Evolutionary conservation across 2,888 invertebrate genomes (phyloP), one percentile per base, ranked within the genome.

Genomic region (Hirtodrosophila trivittata): DNA sequence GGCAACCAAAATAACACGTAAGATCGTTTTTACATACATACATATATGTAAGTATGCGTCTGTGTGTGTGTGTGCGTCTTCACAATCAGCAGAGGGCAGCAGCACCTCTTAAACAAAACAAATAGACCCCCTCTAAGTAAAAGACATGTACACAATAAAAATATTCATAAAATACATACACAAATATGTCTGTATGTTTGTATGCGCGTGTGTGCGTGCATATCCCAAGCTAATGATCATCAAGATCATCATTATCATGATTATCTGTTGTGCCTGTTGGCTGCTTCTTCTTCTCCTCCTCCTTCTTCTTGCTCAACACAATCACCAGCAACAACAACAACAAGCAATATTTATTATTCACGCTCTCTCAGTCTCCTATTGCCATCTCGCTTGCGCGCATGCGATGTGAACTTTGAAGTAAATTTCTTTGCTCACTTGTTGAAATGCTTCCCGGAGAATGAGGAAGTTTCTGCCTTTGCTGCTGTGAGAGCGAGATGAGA

Each of bases 41-140:
- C 5, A 12, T 13, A 21, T 10, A 35, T 1, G 16, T 12, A 35
- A 7, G 26, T 49, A 26, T 13, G 12, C 41, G 5, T 28, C 5
- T 47, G 28, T 35, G 12, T 45, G 28, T 43, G 10, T 50, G 45
- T 60, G 8, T 60, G 28, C 56, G 59, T 42, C 37, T 46, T 50
- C 59, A 77, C 63, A 69, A 77, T 65, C 76, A 76, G 50, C 57
- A 47, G 59, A 74, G 66, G 59, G 66, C 69, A 78, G 69, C 80
- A 73, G 69, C 77, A 66, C 56, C 77, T 65, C 59, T 77, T 80
- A 78, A 81, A 74, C 77, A 84, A 84, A 83, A 81, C 84, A 78
- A 77, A 77, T 68, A 77, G 87, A 87, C 88, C 88, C 83, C 88
- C 88, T 87, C 86, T 85, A 87, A 88, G 87, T 78, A 84, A 84